Base-by-base conservation (phyloP, 2,888 invertebrate genomes). In the Pasiphila rectangulata region DNA sequence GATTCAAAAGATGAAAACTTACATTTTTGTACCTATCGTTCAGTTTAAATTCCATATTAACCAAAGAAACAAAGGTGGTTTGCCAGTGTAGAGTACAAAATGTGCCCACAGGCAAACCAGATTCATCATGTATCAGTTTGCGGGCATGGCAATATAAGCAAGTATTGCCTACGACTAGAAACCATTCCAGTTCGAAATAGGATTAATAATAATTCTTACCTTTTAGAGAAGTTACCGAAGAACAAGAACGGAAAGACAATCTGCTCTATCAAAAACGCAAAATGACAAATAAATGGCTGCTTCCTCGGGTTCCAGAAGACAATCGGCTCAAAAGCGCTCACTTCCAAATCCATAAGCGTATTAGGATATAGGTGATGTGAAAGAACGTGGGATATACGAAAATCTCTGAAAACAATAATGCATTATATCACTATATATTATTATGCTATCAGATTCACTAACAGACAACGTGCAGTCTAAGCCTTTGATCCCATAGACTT, bases 311-410 rank as follows among this genome's bases (percentile, higher is more conserved):
- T 72, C 85, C 91, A 95, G 34, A 90, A 87, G 0, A 94, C 69
- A 23, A 93, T 67, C 0, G 95, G 95, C 67, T 94, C 94, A 21
- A 92, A 80, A 39, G 90, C 80, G 37, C 92, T 92, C 7, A 95
- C 82, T 71, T 96, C 94, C 51, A 93, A 80, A 75, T 96, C 96
- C 75, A 92, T 90, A 2, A 93, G 76, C 0, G 95, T 94, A 68
- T 96, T 96, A 0, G 95, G 91, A 67, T 92, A 95, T 4, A 93
- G 80, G 67, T 96, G 96, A 72, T 96, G 96, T 21, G 95, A 95
- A 27, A 96, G 70, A 0, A 88, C 92, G 64, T 96, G 96, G 0
- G 92, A 92, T 24, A 95, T 90, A 49, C 95, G 89, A 91, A 94
- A 95, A 53, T 94, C 92, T 59, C 91, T 90, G 69, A 43, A 86